These are phyloP conservation scores for Tyto alba DNA, from an alignment of 2,113 vertebrate genomes.

Conservation along the genomic window DNA sequence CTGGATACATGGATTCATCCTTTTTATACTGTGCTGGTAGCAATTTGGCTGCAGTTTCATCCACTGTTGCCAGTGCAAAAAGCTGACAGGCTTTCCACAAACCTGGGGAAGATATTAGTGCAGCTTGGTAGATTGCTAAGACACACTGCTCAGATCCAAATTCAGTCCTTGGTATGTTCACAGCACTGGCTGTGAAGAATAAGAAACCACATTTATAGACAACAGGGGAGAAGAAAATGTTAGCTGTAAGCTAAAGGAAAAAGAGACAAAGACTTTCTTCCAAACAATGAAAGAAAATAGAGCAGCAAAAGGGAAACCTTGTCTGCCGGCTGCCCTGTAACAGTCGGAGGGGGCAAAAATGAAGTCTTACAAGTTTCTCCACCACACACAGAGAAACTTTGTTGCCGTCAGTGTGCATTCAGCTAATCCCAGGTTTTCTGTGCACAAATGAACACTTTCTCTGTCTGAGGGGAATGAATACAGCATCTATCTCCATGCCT, in stretches of 20 bases:
- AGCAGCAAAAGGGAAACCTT: neutral
- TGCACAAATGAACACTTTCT: neutral
- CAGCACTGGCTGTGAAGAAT: neutral
- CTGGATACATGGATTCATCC: neutral
- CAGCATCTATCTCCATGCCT: neutral
- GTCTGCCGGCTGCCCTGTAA: neutral
- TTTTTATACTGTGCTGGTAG: neutral
- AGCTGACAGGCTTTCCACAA: neutral
- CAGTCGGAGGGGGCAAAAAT: neutral
- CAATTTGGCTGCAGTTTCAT: neutral
- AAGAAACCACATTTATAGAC: neutral
- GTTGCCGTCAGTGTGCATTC: neutral
- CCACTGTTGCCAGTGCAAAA: neutral
- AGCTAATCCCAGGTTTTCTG: neutral
- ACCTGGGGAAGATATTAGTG: neutral
- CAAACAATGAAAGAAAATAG: neutral
- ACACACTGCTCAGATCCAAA: neutral
- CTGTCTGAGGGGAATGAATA: neutral
- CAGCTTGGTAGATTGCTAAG: neutral
- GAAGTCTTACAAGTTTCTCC: neutral
- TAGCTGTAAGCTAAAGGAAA: neutral
- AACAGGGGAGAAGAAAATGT: neutral
- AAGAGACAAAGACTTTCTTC: neutral
- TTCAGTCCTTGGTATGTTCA: neutral
- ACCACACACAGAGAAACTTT: neutral